These are phyloP conservation scores for Listronotus bonariensis DNA, from an alignment of 1,140 invertebrate species.

Conservation along the genomic window DNA sequence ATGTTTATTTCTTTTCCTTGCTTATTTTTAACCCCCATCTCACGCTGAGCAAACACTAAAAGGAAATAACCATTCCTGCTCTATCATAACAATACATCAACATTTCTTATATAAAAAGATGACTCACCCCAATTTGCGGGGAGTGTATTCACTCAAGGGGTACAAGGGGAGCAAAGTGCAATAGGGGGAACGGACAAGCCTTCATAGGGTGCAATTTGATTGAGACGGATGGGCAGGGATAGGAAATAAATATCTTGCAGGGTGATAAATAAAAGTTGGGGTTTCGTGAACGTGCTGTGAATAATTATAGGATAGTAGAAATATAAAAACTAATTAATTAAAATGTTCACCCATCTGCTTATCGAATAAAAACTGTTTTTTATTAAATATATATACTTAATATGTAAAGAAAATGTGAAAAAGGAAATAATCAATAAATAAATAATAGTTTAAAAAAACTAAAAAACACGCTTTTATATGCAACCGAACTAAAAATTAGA, in stretches of 20 bases:
- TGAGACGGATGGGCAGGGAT: constrained; percentile 22
- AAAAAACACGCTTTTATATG: too few relatives aligned
- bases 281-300: neutral
- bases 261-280: constrained; percentile 29
- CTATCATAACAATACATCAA: neutral
- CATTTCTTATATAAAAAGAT: constrained; percentile 7
- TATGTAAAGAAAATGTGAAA: too few relatives aligned
- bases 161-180: constrained; percentile 14
- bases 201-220: constrained; percentile 24
- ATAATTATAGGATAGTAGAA: neutral
- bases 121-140: constrained; percentile 16
- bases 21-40: too few relatives aligned
- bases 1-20: too few relatives aligned
- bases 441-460: too few relatives aligned
- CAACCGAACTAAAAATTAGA: too few relatives aligned
- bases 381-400: too few relatives aligned
- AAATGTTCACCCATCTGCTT: too few relatives aligned
- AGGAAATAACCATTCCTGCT: neutral
- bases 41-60: too few relatives aligned
- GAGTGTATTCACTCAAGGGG: neutral
- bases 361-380: too few relatives aligned
- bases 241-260: constrained; percentile 16
- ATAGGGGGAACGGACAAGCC: constrained; percentile 1
- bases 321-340: neutral
- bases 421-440: too few relatives aligned